Evolutionary conservation across 2,797 vertebrate genomes (phyloP), one percentile per base, ranked within the genome.

Genomic region (Trematomus bernacchii): DNA sequence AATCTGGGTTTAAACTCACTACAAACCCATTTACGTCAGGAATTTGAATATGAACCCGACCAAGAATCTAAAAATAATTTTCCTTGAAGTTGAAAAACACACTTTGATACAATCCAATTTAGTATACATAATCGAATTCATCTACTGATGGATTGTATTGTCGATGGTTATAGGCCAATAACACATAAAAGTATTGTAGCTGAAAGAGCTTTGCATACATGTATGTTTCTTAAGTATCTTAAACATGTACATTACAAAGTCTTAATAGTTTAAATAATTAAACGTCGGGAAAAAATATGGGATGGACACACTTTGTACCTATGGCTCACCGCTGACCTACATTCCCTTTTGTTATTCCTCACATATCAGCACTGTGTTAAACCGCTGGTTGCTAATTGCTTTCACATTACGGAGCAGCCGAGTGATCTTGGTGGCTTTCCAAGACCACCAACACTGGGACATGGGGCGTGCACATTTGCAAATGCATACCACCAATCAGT

Each of bases 401-500:
- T 97, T 97, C 96, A 95, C 90, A 94, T 97, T 96, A 93, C 93
- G 90, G 84, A 93, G 93, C 94, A 96, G 94, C 93, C 90, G 85
- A 93, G 94, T 92, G 93, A 93, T 87, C 90, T 93, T 96, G 95
- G 94, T 95, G 86, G 82, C 92, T 70, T 90, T 97, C 96, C 96
- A 96, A 96, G 96, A 97, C 97, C 97, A 98, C 96, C 96, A 93
- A 88, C 87, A 88, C 92, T 89, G 91, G 90, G 93, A 92, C 86
- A 89, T 52, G 77, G 89, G 90, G 91, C 13, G 85, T 80, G 84
- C 85, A 84, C 79, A 54, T 77, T 85, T 76, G 73, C 77, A 84
- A 83, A 85, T 46, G 78, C 87, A 81, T 53, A 70, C 85, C 72
- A 83, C 80, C 86, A 84, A 81, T 92, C 87, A 46, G 37, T n/a